A percentile compares a stretch with the other conserved stretches of the same genome.
Evolutionary conservation across 2,113 vertebrate species (phyloP).

Genomic region (Hepsetus odoe): DNA sequence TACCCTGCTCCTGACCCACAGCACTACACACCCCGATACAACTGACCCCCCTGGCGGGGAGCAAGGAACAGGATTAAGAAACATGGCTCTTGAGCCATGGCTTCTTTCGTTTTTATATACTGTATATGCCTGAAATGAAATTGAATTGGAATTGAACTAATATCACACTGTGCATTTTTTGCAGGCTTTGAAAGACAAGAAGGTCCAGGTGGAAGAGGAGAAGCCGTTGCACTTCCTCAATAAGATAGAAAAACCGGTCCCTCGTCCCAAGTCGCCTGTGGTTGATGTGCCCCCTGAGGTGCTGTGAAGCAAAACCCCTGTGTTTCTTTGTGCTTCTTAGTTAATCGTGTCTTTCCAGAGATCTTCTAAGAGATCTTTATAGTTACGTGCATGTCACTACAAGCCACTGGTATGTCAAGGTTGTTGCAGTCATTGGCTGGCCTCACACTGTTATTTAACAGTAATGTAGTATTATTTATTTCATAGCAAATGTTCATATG

Average conservation of each 20-base stretch:
- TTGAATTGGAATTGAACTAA: background rate
- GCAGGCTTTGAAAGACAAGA: slow-evolving; percentile 79
- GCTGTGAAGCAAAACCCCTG: slow-evolving; percentile 27
- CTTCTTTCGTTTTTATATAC: too few species aligned
- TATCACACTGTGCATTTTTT: background rate
- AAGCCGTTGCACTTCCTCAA: slow-evolving; percentile 73
- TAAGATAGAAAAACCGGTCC: slow-evolving; percentile 72
- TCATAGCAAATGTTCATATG: background rate
- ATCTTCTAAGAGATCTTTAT: background rate
- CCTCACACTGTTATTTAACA: background rate
- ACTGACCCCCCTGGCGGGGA: too few species aligned
- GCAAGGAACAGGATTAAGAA: too few species aligned
- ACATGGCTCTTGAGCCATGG: too few species aligned
- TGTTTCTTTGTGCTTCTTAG: background rate
- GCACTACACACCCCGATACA: too few species aligned
- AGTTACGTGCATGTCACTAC: background rate
- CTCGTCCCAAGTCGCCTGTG: slow-evolving; percentile 79
- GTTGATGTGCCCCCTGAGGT: slow-evolving; percentile 79
- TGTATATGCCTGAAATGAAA: background rate
- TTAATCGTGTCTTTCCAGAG: background rate
- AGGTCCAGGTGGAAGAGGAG: slow-evolving; percentile 59
- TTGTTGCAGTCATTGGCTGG: background rate
- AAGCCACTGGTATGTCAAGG: background rate
- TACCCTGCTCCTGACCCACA: too few species aligned
- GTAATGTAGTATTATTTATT: too few species aligned